phyloP scores from a whole-genome alignment of 1,140 invertebrate genomes.

The Leptestheria dahalacensis region DNA sequence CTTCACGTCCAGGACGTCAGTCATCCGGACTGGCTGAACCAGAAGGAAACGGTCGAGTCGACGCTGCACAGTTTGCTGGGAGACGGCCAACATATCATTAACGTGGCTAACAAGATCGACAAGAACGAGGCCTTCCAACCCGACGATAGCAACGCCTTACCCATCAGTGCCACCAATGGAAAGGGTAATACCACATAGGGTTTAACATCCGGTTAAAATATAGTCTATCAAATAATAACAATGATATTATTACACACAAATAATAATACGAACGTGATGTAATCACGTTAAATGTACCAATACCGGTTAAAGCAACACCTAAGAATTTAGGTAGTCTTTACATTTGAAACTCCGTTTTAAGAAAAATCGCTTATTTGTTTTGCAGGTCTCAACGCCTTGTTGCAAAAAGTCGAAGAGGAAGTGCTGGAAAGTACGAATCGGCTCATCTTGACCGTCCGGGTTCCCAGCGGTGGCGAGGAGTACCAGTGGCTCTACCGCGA shows the following conservation, averaged over 20 bases:
- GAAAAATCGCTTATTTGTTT: conserved; percentile 10
- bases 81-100: conserved; percentile 44
- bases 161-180: conserved; percentile 35
- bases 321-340: no score
- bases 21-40: conserved; percentile 53
- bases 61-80: conserved; percentile 46
- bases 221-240: conserved; percentile 5
- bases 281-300: no score
- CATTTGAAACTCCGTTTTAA: conserved; percentile 16
- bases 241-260: no score
- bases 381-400: conserved; percentile 11
- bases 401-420: conserved; percentile 10
- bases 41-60: conserved; percentile 50
- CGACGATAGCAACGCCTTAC: conserved; percentile 26
- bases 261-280: no score
- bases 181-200: no score
- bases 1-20: conserved; percentile 69
- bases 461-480: background rate
- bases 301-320: no score
- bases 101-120: conserved; percentile 72
- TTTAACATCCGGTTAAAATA: conserved; percentile 6
- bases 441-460: conserved; percentile 14
- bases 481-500: background rate
- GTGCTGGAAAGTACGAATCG: conserved; percentile 11
- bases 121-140: conserved; percentile 20